phyloP scores from a whole-genome alignment of 2,113 vertebrate species.

The Otocyon megalotis region DNA sequence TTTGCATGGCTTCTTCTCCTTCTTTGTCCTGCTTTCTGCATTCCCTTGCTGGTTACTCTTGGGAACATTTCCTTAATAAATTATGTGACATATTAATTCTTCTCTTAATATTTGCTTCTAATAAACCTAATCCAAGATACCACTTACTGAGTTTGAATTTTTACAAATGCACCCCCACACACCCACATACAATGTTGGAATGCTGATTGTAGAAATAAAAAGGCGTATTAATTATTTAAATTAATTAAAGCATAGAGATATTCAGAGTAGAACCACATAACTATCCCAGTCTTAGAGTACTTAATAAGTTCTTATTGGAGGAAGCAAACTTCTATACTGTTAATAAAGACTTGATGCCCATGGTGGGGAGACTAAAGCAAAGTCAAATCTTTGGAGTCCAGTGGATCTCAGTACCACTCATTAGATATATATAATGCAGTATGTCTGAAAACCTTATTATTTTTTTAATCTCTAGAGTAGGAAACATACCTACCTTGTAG shows the following conservation, averaged over 20 bases:
- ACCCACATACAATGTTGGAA: neutral
- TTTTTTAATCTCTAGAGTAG: neutral
- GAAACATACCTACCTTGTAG: neutral
- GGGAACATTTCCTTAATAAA: neutral
- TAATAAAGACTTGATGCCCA: neutral
- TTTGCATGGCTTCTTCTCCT: neutral
- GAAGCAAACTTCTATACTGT: neutral
- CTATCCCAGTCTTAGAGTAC: neutral
- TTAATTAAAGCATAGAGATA: neutral
- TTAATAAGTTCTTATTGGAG: neutral
- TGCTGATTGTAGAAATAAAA: neutral
- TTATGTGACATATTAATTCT: neutral
- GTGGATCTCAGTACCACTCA: neutral
- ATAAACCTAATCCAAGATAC: neutral
- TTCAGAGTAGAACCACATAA: neutral
- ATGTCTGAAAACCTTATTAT: neutral
- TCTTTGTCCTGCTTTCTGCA: neutral
- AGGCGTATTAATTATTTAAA: neutral
- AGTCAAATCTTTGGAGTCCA: neutral
- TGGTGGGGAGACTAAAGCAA: neutral
- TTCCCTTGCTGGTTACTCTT: neutral
- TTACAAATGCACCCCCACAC: neutral
- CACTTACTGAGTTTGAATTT: neutral
- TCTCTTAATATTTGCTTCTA: neutral
- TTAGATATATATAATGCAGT: neutral